phyloP scores from a whole-genome alignment of 2,888 invertebrate genomes.

The Microctonus brassicae region DNA sequence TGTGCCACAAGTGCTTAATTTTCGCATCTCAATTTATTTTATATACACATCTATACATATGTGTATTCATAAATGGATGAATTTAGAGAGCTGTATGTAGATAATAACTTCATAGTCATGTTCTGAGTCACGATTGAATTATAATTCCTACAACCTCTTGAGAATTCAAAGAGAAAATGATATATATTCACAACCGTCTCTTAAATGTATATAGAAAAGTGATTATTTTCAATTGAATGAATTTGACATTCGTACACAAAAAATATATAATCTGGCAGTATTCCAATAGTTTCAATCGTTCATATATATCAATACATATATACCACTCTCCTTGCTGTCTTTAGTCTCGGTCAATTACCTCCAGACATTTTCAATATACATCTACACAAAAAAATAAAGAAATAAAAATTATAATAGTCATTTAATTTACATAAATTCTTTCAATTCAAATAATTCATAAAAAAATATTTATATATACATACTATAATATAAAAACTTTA shows the following conservation, averaged over 20 bases:
- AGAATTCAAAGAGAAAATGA: neutral
- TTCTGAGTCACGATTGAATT: too few species aligned
- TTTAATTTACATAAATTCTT: neutral
- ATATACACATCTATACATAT: neutral
- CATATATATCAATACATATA: neutral
- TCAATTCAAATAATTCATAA: too few species aligned
- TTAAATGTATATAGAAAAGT: neutral
- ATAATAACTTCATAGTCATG: too few species aligned
- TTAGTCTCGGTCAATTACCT: neutral
- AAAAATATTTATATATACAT: too few species aligned
- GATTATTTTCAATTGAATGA: slow-evolving; percentile 3
- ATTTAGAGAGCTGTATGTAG: neutral
- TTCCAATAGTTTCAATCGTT: neutral
- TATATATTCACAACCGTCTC: neutral
- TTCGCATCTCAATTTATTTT: neutral
- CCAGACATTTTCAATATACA: neutral
- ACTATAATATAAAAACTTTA: too few species aligned
- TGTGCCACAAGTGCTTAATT: neutral
- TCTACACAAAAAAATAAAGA: neutral
- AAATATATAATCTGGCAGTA: neutral
- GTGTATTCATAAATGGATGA: neutral
- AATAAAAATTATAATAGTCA: neutral
- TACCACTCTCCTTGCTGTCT: neutral
- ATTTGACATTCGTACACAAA: neutral
- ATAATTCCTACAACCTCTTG: neutral